Evolutionary conservation across 1,140 invertebrate genomes (phyloP), one percentile per base, ranked within the genome.

Genomic region (Drosophila equinoxialis): DNA sequence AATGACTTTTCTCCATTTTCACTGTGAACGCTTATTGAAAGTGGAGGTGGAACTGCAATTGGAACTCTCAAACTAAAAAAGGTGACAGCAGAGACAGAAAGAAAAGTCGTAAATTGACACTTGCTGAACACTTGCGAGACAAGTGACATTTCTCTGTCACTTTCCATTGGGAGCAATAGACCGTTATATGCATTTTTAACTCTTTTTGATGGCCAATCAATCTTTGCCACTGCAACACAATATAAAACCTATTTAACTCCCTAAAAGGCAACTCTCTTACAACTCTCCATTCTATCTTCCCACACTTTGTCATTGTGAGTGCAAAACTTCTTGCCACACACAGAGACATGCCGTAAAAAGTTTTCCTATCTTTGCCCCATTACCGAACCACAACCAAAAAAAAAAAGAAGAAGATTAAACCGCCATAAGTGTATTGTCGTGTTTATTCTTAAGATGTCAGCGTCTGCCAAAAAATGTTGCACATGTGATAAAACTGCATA

Each of bases 211-310:
- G 3, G 5, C 6, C 6, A 30, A 30, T 6, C 30, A 30, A 30
- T 30, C 14, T 86, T 86, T 86, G 82, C 87, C 82, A 79, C 79
- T 48, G 17, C 1, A 3, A 1, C 30, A 30, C 30, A 30, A 30
- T 30, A 6, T 6, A 30, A 4, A 26, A 4, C 23, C 3, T 26
- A 4, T 26, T 26, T 26, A 3, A 26, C 23, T 26, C 23, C 23
- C 3, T 26, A 23, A 23, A 23, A 23, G 23, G 1, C 23, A 23
- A 23, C 23, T 23, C 17, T 26, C 23, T 2, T 23, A 23, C 23
- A 23, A 26, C 20, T 23, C 23, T 26, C 23, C 3, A 26, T 26
- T 26, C 23, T 26, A 26, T 0, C 23, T 26, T 26, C 30, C 30
- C 6, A 30, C 5, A 30, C 6, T 30, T 30, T 30, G 5, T 30